Evolutionary conservation across 2,888 invertebrate species (phyloP), one percentile per base, ranked within the genome.

Genomic region (Rotaria sp.): DNA sequence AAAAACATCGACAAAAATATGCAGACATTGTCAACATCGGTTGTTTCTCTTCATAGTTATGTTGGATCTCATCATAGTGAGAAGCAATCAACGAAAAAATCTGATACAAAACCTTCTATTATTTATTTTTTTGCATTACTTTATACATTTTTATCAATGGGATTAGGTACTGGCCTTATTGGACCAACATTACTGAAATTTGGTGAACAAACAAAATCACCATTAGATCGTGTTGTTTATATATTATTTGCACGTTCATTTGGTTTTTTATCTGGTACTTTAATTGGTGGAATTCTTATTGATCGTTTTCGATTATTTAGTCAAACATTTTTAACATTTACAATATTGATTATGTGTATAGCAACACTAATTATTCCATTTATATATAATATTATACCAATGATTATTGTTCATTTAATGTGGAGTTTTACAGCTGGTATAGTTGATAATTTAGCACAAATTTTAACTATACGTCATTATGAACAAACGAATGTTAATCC

Each of bases 181-280:
- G 92, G 92, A 21, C 91, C 92, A 21, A 91, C 92, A 1, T 88
- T 92, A 41, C 88, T 90, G 4, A 91, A 91, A 87, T 89, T 92
- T 41, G 89, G 89, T 85, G 89, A 90, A 85, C 88, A 89, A 52
- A 89, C 90, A 1, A 88, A 89, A 86, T 88, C 90, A 15, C 89
- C 89, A 85, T 89, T 89, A 8, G 88, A 89, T 26, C 88, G 89
- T 57, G 91, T 92, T 86, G 89, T 90, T 45, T 89, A 89, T 86
- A 90, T 91, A 45, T 91, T 91, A 88, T 89, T 90, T 4, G 90
- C 90, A 13, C 88, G 92, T 55, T 91, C 92, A 7, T 87, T 90
- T 15, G 92, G 92, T 7, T 92, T 91, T 87, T 88, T 92, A 10
- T 87, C 90, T 21, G 92, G 92, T 38, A 90, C 92, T 1, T 88